These are phyloP conservation scores for Drosophila truncata DNA, from an alignment of 1,140 invertebrate genomes.

Conservation along the genomic window DNA sequence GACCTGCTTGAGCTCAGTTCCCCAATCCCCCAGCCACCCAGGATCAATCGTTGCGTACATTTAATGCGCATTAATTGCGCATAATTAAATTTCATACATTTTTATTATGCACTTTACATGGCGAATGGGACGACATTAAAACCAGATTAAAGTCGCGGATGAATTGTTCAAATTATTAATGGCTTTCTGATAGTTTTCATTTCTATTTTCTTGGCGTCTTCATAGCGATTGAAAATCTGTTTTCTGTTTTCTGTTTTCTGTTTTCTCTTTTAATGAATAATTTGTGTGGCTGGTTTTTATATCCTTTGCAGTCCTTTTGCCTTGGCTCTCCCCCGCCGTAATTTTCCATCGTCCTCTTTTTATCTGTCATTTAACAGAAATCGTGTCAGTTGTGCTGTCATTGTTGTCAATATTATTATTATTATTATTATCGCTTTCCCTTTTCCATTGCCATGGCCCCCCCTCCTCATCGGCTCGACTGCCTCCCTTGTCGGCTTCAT, in stretches of 20 bases:
- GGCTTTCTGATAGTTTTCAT: slow-evolving; percentile 25
- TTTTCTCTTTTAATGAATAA: slow-evolving; percentile 16
- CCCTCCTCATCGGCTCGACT: background rate
- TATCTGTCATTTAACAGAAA: slow-evolving; percentile 67
- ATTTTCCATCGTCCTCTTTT: slow-evolving; percentile 23
- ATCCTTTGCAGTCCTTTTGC: background rate
- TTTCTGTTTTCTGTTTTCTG: background rate
- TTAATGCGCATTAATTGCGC: slow-evolving; percentile 79
- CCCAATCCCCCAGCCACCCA: background rate
- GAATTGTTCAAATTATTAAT: slow-evolving; percentile 16
- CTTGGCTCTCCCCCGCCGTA: background rate
- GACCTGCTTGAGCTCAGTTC: background rate
- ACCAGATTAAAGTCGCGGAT: slow-evolving; percentile 62
- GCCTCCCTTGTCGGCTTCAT: background rate
- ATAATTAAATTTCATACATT: slow-evolving; percentile 78
- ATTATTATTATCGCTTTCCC: slow-evolving; percentile 25
- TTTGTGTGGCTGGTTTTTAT: slow-evolving; percentile 35
- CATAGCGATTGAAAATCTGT: background rate
- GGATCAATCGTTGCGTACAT: slow-evolving; percentile 53
- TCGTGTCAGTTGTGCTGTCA: slow-evolving; percentile 59
- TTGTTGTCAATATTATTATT: slow-evolving; percentile 46
- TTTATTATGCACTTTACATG: slow-evolving; percentile 77
- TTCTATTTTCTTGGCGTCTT: slow-evolving; percentile 13
- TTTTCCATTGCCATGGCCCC: background rate
- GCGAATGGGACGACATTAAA: slow-evolving; percentile 59